These are phyloP conservation scores for Neolamprologus sp. DNA, from an alignment of 2,113 vertebrate species.

Conservation along the genomic window DNA sequence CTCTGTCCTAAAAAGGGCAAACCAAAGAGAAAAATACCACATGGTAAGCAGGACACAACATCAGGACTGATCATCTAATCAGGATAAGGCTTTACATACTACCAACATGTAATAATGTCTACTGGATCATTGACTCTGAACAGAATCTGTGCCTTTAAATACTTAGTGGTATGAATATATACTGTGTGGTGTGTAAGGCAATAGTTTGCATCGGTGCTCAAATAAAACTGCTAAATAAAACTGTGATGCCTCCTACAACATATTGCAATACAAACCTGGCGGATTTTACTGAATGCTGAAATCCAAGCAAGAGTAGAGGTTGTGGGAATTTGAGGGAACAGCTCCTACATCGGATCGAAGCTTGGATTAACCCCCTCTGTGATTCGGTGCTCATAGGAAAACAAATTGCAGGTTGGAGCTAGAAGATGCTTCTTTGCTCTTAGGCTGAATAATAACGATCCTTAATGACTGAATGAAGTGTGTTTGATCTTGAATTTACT, in stretches of 20 bases:
- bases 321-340: constrained; percentile 1
- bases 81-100: neutral
- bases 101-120: neutral
- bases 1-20: constrained; percentile 78
- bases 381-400: constrained; percentile 18
- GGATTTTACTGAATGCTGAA: constrained; percentile 55
- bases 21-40: neutral
- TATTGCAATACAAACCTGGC: constrained; percentile 53
- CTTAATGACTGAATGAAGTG: constrained; percentile 18
- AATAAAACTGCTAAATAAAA: neutral
- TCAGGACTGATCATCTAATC: neutral
- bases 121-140: neutral
- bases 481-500: constrained; percentile 23
- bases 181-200: neutral
- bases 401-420: neutral
- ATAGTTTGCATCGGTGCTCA: neutral
- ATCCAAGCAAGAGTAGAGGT: constrained; percentile 48
- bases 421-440: neutral
- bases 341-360: constrained; percentile 36
- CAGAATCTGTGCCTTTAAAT: neutral
- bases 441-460: neutral
- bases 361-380: neutral
- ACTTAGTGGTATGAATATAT: neutral
- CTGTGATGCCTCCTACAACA: neutral
- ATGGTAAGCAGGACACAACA: neutral